phyloP scores from a whole-genome alignment of 2,797 vertebrate species.

The Novumbra hubbsi region DNA sequence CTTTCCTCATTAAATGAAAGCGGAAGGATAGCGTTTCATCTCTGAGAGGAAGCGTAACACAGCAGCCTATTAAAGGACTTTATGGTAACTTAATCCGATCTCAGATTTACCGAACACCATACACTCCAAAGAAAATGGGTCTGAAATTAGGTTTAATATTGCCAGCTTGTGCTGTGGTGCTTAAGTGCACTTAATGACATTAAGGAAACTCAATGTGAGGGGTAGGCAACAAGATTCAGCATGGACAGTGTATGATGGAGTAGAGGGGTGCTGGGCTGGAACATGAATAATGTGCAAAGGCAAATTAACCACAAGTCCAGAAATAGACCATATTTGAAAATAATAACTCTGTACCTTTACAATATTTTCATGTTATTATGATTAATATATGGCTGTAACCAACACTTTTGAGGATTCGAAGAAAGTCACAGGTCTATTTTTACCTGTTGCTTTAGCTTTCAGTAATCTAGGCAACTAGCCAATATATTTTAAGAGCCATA shows the following conservation, averaged over 20 bases:
- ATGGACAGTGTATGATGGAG: too few species aligned
- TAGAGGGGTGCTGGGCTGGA: too few species aligned
- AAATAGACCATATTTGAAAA: too few species aligned
- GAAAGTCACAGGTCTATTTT: too few species aligned
- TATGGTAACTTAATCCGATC: slow-evolving; percentile 43
- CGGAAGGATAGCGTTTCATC: slow-evolving; percentile 26
- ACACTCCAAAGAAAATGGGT: background rate
- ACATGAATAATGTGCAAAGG: too few species aligned
- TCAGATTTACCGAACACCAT: slow-evolving; percentile 2
- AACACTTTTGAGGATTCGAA: too few species aligned
- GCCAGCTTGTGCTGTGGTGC: background rate
- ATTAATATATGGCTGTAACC: too few species aligned
- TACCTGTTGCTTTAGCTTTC: background rate
- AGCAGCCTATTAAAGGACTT: slow-evolving; percentile 34
- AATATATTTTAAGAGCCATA: background rate
- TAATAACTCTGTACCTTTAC: too few species aligned
- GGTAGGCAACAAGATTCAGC: too few species aligned
- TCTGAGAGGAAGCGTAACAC: background rate
- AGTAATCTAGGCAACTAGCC: background rate
- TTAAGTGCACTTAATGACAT: background rate
- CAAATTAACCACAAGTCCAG: too few species aligned
- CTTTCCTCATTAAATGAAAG: slow-evolving; percentile 30
- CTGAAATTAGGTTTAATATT: background rate
- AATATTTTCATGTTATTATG: too few species aligned
- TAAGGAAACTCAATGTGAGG: background rate